Evolutionary conservation across 2,113 vertebrate genomes (phyloP).

Genomic region (Antechinus stuartii): DNA sequence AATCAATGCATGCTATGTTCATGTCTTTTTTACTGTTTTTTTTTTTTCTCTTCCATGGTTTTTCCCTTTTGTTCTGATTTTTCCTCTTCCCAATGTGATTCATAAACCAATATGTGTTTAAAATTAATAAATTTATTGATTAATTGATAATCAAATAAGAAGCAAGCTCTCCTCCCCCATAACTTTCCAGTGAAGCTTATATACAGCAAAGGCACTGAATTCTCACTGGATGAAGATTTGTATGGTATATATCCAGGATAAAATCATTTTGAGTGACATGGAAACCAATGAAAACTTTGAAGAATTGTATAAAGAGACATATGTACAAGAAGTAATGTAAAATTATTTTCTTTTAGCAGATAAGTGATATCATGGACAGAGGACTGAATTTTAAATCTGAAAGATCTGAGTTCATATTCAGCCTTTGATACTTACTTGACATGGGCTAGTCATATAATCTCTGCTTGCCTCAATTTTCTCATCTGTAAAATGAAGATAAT

Average conservation of each 20-base stretch:
- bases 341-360: not conserved
- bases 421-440: not conserved
- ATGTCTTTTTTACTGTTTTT: no score
- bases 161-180: not conserved
- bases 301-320: not conserved
- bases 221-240: not conserved
- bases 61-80: no score
- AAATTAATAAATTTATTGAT: no score
- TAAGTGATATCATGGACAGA: not conserved
- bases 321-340: not conserved
- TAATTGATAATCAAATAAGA: no score
- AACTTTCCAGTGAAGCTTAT: not conserved
- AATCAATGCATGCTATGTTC: no score
- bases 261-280: not conserved
- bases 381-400: no score
- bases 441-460: not conserved
- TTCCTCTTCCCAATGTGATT: no score
- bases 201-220: not conserved
- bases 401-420: not conserved
- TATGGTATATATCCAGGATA: not conserved
- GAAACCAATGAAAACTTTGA: not conserved
- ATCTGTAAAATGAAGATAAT: not conserved
- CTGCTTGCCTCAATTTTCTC: not conserved
- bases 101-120: no score
- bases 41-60: no score